Percentiles rank a stretch among this genome's conserved stretches.
Conservation (phyloP, 2,797 vertebrate genomes). For the Leptodactylus fallax region DNA sequence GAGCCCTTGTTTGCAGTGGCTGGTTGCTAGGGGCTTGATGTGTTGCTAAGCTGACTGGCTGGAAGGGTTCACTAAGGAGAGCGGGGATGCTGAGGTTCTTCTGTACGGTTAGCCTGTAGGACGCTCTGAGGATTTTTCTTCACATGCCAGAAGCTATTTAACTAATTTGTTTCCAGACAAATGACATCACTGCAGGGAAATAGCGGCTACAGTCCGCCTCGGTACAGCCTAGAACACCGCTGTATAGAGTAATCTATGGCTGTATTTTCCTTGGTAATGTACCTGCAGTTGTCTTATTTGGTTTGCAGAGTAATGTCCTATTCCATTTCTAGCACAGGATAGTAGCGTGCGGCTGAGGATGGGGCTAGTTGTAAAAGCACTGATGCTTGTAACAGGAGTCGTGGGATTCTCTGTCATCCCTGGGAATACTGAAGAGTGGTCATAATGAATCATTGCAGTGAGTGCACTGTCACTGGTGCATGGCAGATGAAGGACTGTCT, state of each 20-base stretch:
- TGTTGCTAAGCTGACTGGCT: slow-evolving; percentile 26
- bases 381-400: background rate
- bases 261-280: background rate
- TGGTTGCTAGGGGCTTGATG: slow-evolving; percentile 18
- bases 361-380: background rate
- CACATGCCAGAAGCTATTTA: background rate
- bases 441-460: background rate
- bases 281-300: too few relatives aligned
- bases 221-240: background rate
- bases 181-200: background rate
- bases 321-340: background rate
- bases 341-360: background rate
- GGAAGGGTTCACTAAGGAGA: slow-evolving; percentile 8
- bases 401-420: background rate
- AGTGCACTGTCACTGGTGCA: background rate
- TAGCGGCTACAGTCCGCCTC: background rate
- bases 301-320: too few relatives aligned
- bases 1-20: background rate
- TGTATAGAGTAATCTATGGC: background rate
- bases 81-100: slow-evolving; percentile 7
- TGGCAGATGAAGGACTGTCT: background rate
- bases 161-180: background rate
- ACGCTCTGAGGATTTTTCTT: background rate
- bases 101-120: background rate
- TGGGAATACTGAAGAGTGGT: background rate